These are phyloP conservation scores for Lytechinus pictus DNA, from an alignment of 35 echinoderm and acorn worm species.

Conservation along the genomic window DNA sequence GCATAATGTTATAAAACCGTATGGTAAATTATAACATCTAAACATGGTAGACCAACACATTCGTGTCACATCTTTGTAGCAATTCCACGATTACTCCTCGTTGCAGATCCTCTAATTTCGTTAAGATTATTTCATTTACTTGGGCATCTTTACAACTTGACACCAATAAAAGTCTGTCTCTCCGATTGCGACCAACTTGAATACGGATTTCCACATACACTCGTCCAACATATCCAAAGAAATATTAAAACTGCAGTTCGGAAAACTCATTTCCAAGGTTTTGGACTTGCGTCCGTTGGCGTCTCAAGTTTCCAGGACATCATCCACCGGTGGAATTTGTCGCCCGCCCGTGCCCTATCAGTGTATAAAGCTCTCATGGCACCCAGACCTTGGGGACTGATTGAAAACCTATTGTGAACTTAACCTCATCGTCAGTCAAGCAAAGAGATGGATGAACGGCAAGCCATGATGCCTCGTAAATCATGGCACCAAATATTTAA, in stretches of 20 bases:
- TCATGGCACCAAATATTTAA: not conserved
- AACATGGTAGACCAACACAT: not conserved
- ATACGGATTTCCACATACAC: too few relatives aligned
- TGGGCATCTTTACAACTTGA: too few relatives aligned
- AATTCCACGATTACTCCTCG: too few relatives aligned
- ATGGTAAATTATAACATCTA: not conserved
- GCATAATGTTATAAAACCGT: not conserved
- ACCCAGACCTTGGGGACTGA: not conserved
- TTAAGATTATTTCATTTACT: too few relatives aligned
- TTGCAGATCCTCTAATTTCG: too few relatives aligned
- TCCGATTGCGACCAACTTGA: too few relatives aligned
- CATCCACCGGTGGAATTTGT: constrained; percentile 8
- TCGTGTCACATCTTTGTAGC: too few relatives aligned
- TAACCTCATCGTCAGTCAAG: not conserved
- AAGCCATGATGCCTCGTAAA: not conserved
- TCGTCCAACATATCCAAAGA: too few relatives aligned
- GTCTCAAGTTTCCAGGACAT: not conserved
- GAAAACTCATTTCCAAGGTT: not conserved
- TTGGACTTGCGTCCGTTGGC: not conserved
- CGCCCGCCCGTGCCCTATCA: not conserved
- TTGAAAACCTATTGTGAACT: constrained; percentile 13
- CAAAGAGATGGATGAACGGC: constrained; percentile 1
- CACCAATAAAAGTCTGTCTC: too few relatives aligned
- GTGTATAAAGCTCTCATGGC: not conserved
- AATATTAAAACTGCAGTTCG: not conserved